A percentile compares a stretch with the other conserved stretches of the same genome.
Conservation (phyloP, 1,140 invertebrate genomes). For the Mylabris phalerata region DNA sequence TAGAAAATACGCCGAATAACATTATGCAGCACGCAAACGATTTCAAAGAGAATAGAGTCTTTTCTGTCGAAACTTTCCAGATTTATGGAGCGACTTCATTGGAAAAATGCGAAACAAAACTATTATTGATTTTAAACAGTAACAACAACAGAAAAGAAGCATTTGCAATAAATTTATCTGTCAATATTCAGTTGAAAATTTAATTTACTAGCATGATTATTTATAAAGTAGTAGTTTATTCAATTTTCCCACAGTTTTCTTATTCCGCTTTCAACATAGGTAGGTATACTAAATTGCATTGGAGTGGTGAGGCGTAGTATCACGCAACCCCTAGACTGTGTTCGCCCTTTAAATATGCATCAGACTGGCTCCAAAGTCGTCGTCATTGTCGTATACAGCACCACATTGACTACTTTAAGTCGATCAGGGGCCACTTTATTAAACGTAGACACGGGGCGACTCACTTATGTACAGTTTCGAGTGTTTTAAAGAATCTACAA, state of each 20-base stretch:
- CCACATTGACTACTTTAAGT: slow-evolving; percentile 9
- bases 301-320: slow-evolving; percentile 12
- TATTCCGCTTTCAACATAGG: slow-evolving; percentile 15
- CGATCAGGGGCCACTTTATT: slow-evolving; percentile 5
- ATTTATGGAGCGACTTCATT: too few species aligned
- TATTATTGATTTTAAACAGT: too few species aligned
- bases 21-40: too few species aligned
- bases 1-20: too few species aligned
- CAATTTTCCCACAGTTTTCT: slow-evolving; percentile 32
- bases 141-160: too few species aligned
- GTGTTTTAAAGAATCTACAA: slow-evolving; percentile 1
- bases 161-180: too few species aligned
- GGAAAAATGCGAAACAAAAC: too few species aligned
- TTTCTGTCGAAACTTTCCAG: too few species aligned
- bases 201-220: slow-evolving; percentile 19
- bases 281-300: slow-evolving; percentile 20
- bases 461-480: background rate
- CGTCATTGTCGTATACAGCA: background rate
- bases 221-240: slow-evolving; percentile 27
- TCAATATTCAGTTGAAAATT: background rate
- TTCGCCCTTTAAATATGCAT: slow-evolving; percentile 26
- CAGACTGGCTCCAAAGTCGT: slow-evolving; percentile 9
- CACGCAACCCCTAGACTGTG: slow-evolving; percentile 22
- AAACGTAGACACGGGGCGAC: slow-evolving; percentile 4
- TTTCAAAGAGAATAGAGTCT: too few species aligned